A percentile compares a stretch with the other conserved stretches of the same genome.
Evolutionary conservation across 2,113 vertebrate species (phyloP).

Genomic region (Saimiri boliviensis): DNA sequence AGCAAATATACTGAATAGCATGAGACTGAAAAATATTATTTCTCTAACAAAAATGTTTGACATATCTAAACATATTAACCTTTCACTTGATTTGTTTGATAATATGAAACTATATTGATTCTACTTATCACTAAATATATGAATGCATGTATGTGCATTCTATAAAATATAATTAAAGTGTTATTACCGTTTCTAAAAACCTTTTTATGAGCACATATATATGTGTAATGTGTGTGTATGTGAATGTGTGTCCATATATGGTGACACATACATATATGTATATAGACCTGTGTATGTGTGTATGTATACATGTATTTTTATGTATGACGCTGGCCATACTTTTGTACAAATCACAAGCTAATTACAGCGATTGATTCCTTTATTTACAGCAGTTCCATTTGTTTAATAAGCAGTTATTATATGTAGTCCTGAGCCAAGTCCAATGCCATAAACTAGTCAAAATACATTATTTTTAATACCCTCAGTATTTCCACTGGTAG

Average conservation of each 20-base stretch:
- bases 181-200: background rate
- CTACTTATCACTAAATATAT: background rate
- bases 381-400: conserved; percentile 34
- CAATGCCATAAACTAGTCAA: conserved; percentile 40
- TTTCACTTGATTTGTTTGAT: background rate
- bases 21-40: background rate
- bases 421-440: conserved; percentile 20
- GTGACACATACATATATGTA: too few relatives aligned
- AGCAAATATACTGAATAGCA: background rate
- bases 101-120: background rate
- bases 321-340: background rate
- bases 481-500: conserved; percentile 3
- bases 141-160: background rate
- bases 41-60: background rate
- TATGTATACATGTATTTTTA: background rate
- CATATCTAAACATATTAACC: background rate
- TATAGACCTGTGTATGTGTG: background rate
- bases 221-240: background rate
- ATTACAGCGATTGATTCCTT: conserved; percentile 6
- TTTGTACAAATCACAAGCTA: background rate
- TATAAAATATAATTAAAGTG: background rate
- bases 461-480: conserved; percentile 73
- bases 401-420: conserved; percentile 62
- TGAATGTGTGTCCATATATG: background rate
- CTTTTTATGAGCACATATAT: background rate